Conservation (phyloP, 2,797 vertebrate species). For the Eleutherodactylus coqui region DNA sequence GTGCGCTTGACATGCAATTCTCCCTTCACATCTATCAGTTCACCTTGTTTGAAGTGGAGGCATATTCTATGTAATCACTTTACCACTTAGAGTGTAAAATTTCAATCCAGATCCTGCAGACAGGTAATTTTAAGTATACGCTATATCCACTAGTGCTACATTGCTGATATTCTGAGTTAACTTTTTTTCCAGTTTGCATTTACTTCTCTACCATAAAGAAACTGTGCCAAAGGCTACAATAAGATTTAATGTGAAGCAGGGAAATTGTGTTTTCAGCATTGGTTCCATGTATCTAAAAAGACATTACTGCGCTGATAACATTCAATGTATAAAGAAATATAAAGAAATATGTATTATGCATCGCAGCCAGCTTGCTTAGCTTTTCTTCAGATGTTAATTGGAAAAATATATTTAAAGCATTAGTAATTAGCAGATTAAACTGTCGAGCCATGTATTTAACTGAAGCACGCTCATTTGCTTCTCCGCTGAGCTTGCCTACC, state of each 20-base stretch:
- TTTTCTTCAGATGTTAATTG: constrained; percentile 57
- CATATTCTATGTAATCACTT: constrained; percentile 34
- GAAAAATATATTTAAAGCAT: constrained; percentile 54
- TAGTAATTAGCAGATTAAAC: constrained; percentile 48
- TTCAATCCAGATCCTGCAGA: constrained; percentile 35
- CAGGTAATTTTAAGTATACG: constrained; percentile 30
- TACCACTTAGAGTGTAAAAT: constrained; percentile 31
- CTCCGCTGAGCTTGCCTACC: not conserved
- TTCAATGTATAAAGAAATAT: constrained; percentile 43
- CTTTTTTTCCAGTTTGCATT: constrained; percentile 35
- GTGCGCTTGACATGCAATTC: constrained; percentile 34
- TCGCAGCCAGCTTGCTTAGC: constrained; percentile 28
- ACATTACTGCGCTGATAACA: constrained; percentile 49
- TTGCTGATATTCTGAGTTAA: constrained; percentile 32
- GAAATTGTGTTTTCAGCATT: constrained; percentile 47
- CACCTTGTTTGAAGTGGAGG: constrained; percentile 29
- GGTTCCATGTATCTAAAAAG: constrained; percentile 31
- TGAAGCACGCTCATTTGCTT: constrained; percentile 26
- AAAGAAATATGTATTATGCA: constrained; percentile 49
- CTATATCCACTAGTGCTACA: constrained; percentile 17
- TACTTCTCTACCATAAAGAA: constrained; percentile 46
- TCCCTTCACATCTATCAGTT: constrained; percentile 19
- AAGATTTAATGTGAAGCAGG: constrained; percentile 36
- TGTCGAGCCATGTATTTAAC: constrained; percentile 21
- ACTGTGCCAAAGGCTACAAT: constrained; percentile 27